phyloP scores from a whole-genome alignment of 92 coral and sea anemone species.

The Metridium senile region DNA sequence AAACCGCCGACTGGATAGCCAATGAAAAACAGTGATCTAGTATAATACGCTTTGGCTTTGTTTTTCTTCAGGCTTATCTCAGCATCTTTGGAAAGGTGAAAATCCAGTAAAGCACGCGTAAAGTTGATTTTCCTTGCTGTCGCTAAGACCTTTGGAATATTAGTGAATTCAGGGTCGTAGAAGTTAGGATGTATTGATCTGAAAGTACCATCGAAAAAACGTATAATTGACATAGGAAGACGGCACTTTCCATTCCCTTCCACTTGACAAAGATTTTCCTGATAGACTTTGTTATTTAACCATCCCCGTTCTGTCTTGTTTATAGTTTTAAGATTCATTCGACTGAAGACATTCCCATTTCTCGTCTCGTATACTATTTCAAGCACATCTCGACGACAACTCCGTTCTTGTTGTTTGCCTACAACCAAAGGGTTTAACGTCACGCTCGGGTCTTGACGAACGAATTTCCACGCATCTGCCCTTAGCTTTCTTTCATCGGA shows the following conservation, averaged over 20 bases:
- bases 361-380: slow-evolving; percentile 85
- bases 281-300: slow-evolving; percentile 64
- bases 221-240: slow-evolving; percentile 71
- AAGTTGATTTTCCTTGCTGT: slow-evolving; percentile 63
- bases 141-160: slow-evolving; percentile 48
- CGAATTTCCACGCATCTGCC: slow-evolving; percentile 98
- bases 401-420: slow-evolving; percentile 72
- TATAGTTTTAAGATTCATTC: slow-evolving; percentile 57
- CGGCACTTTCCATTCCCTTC: slow-evolving; percentile 58
- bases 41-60: slow-evolving; percentile 65
- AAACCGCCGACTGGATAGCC: slow-evolving; percentile 89
- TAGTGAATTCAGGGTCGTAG: slow-evolving; percentile 76
- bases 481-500: slow-evolving; percentile 81
- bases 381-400: slow-evolving; percentile 69
- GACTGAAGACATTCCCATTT: slow-evolving; percentile 70
- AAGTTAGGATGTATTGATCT: slow-evolving; percentile 47
- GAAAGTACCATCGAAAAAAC: slow-evolving; percentile 91
- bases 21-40: slow-evolving; percentile 73
- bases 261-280: slow-evolving; percentile 68
- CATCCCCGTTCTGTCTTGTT: slow-evolving; percentile 63
- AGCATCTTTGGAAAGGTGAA: slow-evolving; percentile 84
- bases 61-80: slow-evolving; percentile 36
- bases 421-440: slow-evolving; percentile 77
- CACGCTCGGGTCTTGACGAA: slow-evolving; percentile 79
- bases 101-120: slow-evolving; percentile 75